Evolutionary conservation across 2,113 vertebrate species (phyloP), one percentile per base, ranked within the genome.

Genomic region (Recurvirostra avosetta): DNA sequence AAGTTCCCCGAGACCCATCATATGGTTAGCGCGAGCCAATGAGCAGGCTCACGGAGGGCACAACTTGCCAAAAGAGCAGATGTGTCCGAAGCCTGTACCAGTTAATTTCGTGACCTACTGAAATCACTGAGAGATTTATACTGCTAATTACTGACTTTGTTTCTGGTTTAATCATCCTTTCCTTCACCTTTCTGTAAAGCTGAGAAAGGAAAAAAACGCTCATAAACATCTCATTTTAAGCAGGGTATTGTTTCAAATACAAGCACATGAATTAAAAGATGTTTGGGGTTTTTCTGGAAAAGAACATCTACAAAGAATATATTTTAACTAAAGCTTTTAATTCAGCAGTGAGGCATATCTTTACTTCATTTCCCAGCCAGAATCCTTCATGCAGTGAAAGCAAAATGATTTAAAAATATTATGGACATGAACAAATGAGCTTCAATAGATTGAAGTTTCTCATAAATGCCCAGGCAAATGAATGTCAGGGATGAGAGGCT

Each of bases 51-150:
- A 23, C 22, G 55, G 86, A 89, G 94, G 93, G 94, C 94, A 92
- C 83, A 36, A 78, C 97, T 97, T 98, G 98, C 98, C 98, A 98
- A 98, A 97, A 97, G 96, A 98, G 97, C 98, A 98, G 98, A 98
- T 98, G 98, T 98, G 98, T 97, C 97, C 96, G 84, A 98, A 98
- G 97, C 95, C 98, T 97, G 98, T 97, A 93, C 92, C 95, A 73
- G 97, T 98, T 98, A 98, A 98, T 98, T 98, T 97, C 55, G 93
- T 98, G 98, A 98, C 98, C 98, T 97, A 97, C 97, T 85, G 98
- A 98, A 98, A 98, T 97, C 95, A 92, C 97, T 45, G 97, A 90
- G 97, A 98, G 98, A 98, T 98, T 98, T 98, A 98, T 98, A 96
- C 86, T 92, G 96, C 97, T 98, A 98, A 98, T 98, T 98, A 98